Evolutionary conservation across 1,140 invertebrate genomes (phyloP), one percentile per base, ranked within the genome.

Genomic region (Schlechtendalia chinensis): DNA sequence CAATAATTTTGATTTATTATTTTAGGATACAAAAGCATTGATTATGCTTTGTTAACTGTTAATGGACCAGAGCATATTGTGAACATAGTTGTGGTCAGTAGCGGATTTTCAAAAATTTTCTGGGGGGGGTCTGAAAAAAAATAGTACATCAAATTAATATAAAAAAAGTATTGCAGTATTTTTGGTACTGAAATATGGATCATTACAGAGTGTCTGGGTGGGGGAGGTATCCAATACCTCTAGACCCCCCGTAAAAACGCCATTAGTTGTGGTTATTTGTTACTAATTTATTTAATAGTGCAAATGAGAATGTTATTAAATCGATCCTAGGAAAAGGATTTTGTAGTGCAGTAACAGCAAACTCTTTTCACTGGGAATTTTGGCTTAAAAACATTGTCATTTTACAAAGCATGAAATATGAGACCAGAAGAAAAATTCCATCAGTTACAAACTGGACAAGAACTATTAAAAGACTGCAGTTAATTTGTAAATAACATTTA

Each of bases 381-480:
- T 67, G 32, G 39, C n/a, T 0, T 16, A 67, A 67, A 47, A 0
- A 0, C 4, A 5, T 47, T 24, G 65, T 12, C 0, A 4, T 67
- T 16, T 19, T 67, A 16, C 39, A 14, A 1, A 67, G 39, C 1
- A 67, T 67, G 65, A 67, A 67, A 1, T 67, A 67, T 67, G 65
- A 67, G n/a, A 45, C 8, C 10, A 67, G n/a, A 0, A 67, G n/a
- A 67, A 45, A 0, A 6, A 22, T 67, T 67, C 32, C 32, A 45
- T 22, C 39, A 45, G 14, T 67, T 24, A 16, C 39, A 45, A 45
- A 47, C 12, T 67, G 32, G 65, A 67, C 47, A 0, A 67, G 1
- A 67, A 67, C 39, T 16, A 67, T 67, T 5, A 5, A 67, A 67
- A 39, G 65, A 67, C n/a, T n/a, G n/a, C n/a, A n/a, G n/a, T n/a